Evolutionary conservation across 2,888 invertebrate genomes (phyloP), one percentile per base, ranked within the genome.

Genomic region (Cephus runcator): DNA sequence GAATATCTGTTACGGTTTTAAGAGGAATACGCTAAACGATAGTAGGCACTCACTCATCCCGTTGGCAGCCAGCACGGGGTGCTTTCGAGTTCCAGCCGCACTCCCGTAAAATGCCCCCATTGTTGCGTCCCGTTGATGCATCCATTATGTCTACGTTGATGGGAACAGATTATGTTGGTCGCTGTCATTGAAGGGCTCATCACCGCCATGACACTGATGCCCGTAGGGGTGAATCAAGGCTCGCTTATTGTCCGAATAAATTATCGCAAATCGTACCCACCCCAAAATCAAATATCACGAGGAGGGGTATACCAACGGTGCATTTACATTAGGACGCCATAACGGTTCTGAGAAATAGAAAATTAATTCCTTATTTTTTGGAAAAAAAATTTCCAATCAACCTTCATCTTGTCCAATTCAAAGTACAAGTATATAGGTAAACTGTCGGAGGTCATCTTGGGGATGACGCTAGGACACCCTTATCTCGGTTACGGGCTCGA

Each of bases 91-190:
- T 85, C 81, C 79, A 83, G 79, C 82, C 82, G 77, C 83, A 81
- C 83, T 86, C 79, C 82, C 81, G 84, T 85, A 87, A 86, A 87
- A 85, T 86, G 85, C 79, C 83, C 83, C 84, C 84, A 87, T 89
- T 88, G 88, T 88, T 84, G 82, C 79, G 75, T 83, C 85, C 86
- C 85, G 86, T 84, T 86, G 88, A 85, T 83, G 87, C 87, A 85
- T 88, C 89, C 88, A 90, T 90, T 90, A 90, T 90, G 89, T 88
- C 89, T 85, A 85, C 85, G 83, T 85, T 85, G 90, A 90, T 90
- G 90, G 89, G 90, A 90, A 90, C 88, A 89, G 90, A 90, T 90
- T 90, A 90, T 87, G 88, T 87, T 86, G 88, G 88, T 89, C 86
- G 87, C 87, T 89, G 90, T 89, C 89, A 89, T 88, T 87, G 88